Evolutionary conservation across 2,113 vertebrate species (phyloP).

Genomic region (Struthio camelus): DNA sequence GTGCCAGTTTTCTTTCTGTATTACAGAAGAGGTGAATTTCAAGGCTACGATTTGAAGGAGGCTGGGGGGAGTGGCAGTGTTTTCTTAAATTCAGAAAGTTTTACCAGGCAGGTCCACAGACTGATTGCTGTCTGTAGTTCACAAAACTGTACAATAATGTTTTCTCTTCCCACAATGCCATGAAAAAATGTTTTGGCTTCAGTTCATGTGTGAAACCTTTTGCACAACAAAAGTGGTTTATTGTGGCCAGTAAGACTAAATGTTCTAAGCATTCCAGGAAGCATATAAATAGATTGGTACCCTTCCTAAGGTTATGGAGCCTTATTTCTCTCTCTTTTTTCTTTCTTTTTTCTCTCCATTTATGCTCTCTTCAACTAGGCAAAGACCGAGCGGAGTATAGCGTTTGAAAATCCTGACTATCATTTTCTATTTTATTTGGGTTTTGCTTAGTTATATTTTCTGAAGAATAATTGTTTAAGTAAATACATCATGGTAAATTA

Average conservation of each 20-base stretch:
- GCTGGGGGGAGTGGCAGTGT: neutral
- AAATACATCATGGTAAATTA: constrained; percentile 51
- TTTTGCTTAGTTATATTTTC: constrained; percentile 44
- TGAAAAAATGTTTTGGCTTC: neutral
- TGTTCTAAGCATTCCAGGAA: constrained; percentile 43
- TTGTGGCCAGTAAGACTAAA: constrained; percentile 37
- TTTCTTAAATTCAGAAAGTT: neutral
- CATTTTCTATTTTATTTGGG: constrained; percentile 37
- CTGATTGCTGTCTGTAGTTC: neutral
- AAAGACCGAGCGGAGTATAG: neutral
- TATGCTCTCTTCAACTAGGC: neutral
- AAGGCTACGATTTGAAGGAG: neutral
- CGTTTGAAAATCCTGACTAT: constrained; percentile 10
- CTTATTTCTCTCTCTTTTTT: neutral
- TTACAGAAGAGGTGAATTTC: neutral
- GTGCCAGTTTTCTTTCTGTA: neutral
- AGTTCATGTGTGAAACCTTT: constrained; percentile 42
- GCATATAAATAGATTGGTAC: constrained; percentile 16
- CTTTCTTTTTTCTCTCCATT: neutral
- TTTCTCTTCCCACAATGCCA: constrained; percentile 12
- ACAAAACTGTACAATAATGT: neutral
- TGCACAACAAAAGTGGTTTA: constrained; percentile 34
- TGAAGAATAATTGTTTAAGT: constrained; percentile 42
- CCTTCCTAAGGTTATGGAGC: neutral
- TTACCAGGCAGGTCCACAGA: neutral